phyloP scores from a whole-genome alignment of 2,888 invertebrate genomes.

The Hypercompe scribonia region DNA sequence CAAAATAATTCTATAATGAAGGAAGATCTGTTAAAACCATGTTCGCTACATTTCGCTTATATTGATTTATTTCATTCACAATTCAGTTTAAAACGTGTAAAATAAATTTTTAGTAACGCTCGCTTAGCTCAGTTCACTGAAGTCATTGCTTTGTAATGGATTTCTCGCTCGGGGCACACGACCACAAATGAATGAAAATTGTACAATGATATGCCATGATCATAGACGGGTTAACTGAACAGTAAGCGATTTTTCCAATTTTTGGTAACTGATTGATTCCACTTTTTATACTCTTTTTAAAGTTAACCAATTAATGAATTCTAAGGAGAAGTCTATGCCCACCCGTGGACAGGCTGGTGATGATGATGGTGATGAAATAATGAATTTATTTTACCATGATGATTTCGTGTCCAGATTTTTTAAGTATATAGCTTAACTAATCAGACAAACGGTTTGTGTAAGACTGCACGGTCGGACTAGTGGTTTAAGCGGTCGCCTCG shows the following conservation, averaged over 20 bases:
- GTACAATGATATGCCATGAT: conserved; percentile 29
- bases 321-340: too few species aligned
- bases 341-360: too few species aligned
- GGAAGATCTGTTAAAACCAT: background rate
- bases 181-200: conserved; percentile 32
- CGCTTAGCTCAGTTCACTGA: conserved; percentile 25
- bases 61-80: conserved; percentile 1
- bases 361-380: too few species aligned
- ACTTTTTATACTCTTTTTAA: background rate
- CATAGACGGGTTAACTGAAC: conserved; percentile 26
- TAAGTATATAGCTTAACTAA: too few species aligned
- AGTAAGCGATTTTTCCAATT: background rate
- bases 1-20: background rate
- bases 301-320: background rate
- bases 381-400: too few species aligned
- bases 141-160: conserved; percentile 46
- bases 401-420: background rate
- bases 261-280: background rate
- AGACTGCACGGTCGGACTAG: too few species aligned
- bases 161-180: conserved; percentile 33
- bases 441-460: too few species aligned
- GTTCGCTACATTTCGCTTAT: background rate
- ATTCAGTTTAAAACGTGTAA: conserved; percentile 18
- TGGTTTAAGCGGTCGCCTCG: too few species aligned
- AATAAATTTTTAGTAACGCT: conserved; percentile 34